A percentile compares a stretch with the other conserved stretches of the same genome.
Evolutionary conservation across 1,140 invertebrate genomes (phyloP).

Genomic region (Drosophila kanapiae): DNA sequence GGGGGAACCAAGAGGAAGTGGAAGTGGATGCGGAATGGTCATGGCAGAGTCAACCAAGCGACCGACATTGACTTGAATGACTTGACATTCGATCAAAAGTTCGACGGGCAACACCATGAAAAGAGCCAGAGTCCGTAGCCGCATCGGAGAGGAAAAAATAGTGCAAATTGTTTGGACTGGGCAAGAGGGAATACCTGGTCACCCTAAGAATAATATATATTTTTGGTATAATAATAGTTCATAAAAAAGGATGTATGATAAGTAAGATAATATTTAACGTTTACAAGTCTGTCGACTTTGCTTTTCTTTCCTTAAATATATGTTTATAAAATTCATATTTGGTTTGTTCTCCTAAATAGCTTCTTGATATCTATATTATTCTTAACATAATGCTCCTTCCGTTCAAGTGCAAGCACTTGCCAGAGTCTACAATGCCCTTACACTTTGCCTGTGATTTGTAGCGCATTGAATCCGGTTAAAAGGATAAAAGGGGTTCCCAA

Average conservation of each 20-base stretch:
- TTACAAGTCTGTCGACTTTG: no score
- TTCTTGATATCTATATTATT: background rate
- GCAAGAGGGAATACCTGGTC: conserved; percentile 5
- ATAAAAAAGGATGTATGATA: background rate
- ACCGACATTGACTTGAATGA: conserved; percentile 73
- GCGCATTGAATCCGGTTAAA: conserved; percentile 40
- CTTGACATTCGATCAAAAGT: conserved; percentile 82
- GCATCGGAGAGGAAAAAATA: conserved; percentile 17
- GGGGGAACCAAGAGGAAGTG: conserved; percentile 11
- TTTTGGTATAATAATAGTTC: background rate
- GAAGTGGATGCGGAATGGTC: conserved; percentile 55
- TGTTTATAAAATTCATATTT: background rate
- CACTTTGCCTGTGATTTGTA: conserved; percentile 38
- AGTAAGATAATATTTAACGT: no score
- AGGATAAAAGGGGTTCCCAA: conserved; percentile 26
- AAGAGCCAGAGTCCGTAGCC: conserved; percentile 43
- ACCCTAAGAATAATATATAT: conserved; percentile 8
- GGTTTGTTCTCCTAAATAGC: background rate
- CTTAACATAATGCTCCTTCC: background rate
- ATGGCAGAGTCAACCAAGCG: conserved; percentile 54
- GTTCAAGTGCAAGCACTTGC: background rate
- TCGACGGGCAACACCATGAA: conserved; percentile 62
- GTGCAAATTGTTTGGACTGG: conserved; percentile 8
- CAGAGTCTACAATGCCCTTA: conserved; percentile 33
- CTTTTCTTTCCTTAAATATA: background rate